These are phyloP conservation scores for Gobiocypris rarus DNA, from an alignment of 2,113 vertebrate species.

Conservation along the genomic window DNA sequence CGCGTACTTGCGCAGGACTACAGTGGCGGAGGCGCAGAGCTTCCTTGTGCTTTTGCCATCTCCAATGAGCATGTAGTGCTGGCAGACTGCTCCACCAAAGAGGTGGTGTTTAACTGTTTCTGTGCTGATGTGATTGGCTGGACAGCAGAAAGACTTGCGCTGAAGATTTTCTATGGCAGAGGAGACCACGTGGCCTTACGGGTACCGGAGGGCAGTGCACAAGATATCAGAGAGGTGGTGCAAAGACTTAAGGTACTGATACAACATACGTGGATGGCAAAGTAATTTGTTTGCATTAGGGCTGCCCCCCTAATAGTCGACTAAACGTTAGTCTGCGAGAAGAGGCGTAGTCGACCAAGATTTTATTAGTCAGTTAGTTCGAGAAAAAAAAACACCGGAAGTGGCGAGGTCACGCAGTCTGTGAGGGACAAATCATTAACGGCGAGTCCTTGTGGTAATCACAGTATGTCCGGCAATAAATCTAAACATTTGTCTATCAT, in stretches of 20 bases:
- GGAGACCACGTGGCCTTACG: slow-evolving; percentile 87
- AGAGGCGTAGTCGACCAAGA: no score
- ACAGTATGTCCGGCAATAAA: no score
- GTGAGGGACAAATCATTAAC: no score
- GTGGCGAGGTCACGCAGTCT: no score
- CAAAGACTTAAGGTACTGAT: slow-evolving; percentile 87
- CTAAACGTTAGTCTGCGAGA: no score
- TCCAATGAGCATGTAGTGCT: slow-evolving; percentile 86
- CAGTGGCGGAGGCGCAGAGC: slow-evolving; percentile 75
- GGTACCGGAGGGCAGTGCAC: slow-evolving; percentile 77
- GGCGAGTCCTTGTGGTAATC: no score
- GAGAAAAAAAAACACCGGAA: no score
- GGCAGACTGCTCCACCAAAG: slow-evolving; percentile 82
- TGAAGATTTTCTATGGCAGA: slow-evolving; percentile 89
- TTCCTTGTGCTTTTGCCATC: slow-evolving; percentile 81
- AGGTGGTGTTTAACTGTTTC: slow-evolving; percentile 93
- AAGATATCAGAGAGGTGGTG: slow-evolving; percentile 88
- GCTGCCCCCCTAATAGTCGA: no score
- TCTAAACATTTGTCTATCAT: no score
- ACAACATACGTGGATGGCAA: background rate
- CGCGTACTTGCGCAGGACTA: slow-evolving; percentile 85
- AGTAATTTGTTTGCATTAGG: background rate
- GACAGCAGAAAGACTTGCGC: slow-evolving; percentile 78
- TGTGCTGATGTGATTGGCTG: slow-evolving; percentile 92
- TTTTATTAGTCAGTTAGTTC: no score